phyloP scores from a whole-genome alignment of 2,113 vertebrate species.

The Probosciger aterrimus region DNA sequence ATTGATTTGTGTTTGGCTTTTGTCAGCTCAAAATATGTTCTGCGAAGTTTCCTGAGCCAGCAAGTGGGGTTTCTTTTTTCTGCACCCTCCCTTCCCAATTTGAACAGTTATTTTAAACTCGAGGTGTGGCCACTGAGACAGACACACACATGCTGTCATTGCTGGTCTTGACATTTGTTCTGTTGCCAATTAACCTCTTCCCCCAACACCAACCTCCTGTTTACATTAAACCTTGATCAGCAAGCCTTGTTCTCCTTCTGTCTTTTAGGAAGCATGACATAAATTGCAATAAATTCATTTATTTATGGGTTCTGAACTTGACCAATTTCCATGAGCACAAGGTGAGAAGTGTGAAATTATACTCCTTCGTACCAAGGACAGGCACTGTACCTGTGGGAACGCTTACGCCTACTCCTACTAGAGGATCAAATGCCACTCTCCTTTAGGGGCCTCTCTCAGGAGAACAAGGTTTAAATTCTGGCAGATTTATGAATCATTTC shows the following conservation, averaged over 20 bases:
- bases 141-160: not conserved
- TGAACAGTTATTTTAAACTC: not conserved
- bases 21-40: not conserved
- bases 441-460: not conserved
- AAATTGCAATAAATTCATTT: not conserved
- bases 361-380: not conserved
- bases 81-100: not conserved
- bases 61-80: not conserved
- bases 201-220: not conserved
- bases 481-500: not conserved
- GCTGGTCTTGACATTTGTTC: not conserved
- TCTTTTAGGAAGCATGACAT: not conserved
- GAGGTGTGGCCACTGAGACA: not conserved
- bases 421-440: not conserved
- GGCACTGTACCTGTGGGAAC: not conserved
- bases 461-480: not conserved
- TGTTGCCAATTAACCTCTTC: not conserved
- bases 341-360: conserved; percentile 4
- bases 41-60: not conserved
- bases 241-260: not conserved
- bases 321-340: not conserved
- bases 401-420: not conserved
- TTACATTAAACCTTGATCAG: not conserved
- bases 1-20: not conserved
- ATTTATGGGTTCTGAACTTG: not conserved